phyloP scores from a whole-genome alignment of 2,888 invertebrate species.

The Prosapia bicincta region DNA sequence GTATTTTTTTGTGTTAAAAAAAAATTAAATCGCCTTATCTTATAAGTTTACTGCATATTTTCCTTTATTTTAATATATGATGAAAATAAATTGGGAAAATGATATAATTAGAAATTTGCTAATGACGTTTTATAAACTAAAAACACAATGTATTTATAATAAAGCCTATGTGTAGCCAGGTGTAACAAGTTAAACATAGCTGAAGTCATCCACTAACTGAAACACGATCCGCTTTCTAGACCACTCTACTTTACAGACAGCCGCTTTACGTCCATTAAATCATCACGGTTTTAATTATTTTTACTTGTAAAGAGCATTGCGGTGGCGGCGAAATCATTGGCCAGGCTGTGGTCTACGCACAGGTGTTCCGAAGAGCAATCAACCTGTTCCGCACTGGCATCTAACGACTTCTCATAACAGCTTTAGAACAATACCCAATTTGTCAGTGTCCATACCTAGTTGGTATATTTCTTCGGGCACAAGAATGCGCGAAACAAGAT shows the following conservation, averaged over 20 bases:
- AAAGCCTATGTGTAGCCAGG: too few species aligned
- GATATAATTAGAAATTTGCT: too few species aligned
- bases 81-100: too few species aligned
- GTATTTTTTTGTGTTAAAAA: too few species aligned
- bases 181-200: too few species aligned
- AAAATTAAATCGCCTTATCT: too few species aligned
- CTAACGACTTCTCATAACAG: neutral
- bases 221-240: neutral
- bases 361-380: neutral
- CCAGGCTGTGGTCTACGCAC: neutral
- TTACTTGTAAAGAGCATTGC: neutral
- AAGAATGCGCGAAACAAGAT: neutral
- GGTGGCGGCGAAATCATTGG: neutral
- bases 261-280: neutral
- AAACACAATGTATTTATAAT: too few species aligned
- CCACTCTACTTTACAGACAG: neutral
- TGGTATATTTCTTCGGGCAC: neutral
- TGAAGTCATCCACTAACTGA: neutral
- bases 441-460: neutral
- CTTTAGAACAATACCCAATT: neutral
- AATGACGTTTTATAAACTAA: too few species aligned
- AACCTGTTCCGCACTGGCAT: neutral
- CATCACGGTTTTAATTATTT: neutral
- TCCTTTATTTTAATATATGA: too few species aligned
- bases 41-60: too few species aligned